Evolutionary conservation across 2,888 invertebrate species (phyloP).

Genomic region (Malthinus seriepunctatus): DNA sequence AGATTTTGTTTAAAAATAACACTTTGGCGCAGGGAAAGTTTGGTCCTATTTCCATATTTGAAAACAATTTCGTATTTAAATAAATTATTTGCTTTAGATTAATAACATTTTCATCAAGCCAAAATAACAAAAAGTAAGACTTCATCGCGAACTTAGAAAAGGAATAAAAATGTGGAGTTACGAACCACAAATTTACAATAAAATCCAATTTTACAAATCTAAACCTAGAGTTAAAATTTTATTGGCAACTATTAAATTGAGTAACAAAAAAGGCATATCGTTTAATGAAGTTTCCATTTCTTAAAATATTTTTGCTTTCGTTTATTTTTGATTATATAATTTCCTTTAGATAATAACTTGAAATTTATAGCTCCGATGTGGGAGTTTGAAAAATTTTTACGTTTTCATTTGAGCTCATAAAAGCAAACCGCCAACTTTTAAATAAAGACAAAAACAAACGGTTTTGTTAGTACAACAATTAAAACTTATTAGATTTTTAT

Average conservation of each 20-base stretch:
- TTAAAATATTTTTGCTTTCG: slow-evolving; percentile 1
- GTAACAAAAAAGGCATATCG: background rate
- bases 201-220: no score
- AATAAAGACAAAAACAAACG: slow-evolving; percentile 27
- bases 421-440: slow-evolving; percentile 9
- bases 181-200: no score
- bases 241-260: background rate
- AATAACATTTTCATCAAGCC: no score
- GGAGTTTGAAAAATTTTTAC: background rate
- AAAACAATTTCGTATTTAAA: no score
- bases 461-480: slow-evolving; percentile 41
- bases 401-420: slow-evolving; percentile 7
- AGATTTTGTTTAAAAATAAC: no score
- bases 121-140: no score
- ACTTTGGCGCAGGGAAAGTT: no score
- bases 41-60: no score
- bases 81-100: no score
- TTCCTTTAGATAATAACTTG: slow-evolving; percentile 1
- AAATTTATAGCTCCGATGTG: background rate
- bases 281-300: slow-evolving; percentile 5
- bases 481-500: slow-evolving; percentile 45
- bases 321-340: background rate
- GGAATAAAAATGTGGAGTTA: no score
- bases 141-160: no score
- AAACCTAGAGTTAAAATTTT: no score